These are phyloP conservation scores for Ciconia nigra DNA, from an alignment of 2,797 vertebrate species.

Conservation along the genomic window DNA sequence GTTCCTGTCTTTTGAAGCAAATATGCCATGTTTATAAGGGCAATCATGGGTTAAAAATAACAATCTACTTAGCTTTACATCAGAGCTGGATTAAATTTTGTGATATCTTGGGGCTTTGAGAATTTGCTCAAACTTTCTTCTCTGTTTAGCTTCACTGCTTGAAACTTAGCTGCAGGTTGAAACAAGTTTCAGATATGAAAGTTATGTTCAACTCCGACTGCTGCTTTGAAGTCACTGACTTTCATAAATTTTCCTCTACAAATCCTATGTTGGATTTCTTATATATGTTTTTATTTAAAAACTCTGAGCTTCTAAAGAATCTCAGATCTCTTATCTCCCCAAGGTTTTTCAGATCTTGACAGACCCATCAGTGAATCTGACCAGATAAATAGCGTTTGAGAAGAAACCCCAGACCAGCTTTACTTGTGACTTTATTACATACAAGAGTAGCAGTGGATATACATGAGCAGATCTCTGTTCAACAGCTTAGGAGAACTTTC, in stretches of 20 bases:
- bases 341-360: not conserved
- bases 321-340: not conserved
- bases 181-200: not conserved
- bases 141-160: not conserved
- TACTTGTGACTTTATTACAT: not conserved
- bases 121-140: not conserved
- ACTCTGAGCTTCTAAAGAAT: not conserved
- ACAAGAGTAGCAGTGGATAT: not conserved
- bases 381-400: not conserved
- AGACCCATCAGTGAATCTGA: not conserved
- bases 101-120: not conserved
- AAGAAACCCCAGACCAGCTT: not conserved
- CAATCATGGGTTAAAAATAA: not conserved
- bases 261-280: not conserved
- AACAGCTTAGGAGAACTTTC: not conserved
- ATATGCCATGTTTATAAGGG: not conserved
- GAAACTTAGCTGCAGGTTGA: not conserved
- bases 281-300: not conserved
- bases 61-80: not conserved
- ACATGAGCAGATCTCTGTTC: accelerated
- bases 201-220: not conserved
- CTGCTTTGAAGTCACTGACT: not conserved
- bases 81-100: not conserved
- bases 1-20: not conserved
- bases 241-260: not conserved